Conservation (phyloP, 2,888 invertebrate genomes). For the Drosophila melanosoma region DNA sequence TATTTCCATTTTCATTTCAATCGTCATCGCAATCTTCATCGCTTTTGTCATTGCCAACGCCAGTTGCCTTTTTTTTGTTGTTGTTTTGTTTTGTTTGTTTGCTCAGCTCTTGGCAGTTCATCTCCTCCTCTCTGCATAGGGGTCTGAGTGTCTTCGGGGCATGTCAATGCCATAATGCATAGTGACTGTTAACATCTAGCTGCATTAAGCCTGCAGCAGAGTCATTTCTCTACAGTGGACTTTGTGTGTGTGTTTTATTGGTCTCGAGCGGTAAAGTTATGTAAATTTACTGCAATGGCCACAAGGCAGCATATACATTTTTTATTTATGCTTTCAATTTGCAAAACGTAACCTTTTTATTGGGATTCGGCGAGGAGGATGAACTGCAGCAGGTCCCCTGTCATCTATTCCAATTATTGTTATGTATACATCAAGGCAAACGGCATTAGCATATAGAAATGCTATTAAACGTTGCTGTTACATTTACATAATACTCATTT, state of each 20-base stretch:
- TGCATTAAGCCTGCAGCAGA: conserved; percentile 31
- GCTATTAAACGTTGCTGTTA: conserved; percentile 42
- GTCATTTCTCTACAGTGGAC: neutral
- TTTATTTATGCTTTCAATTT: conserved; percentile 67
- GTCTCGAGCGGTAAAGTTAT: conserved; percentile 25
- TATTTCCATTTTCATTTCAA: conserved; percentile 22
- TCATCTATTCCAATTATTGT: neutral
- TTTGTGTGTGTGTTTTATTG: conserved; percentile 22
- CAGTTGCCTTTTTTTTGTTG: conserved; percentile 35
- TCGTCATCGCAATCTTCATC: conserved; percentile 1
- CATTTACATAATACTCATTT: conserved; percentile 65
- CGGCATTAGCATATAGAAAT: conserved; percentile 16
- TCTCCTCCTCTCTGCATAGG: neutral
- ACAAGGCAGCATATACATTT: conserved; percentile 35
- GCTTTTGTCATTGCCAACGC: conserved; percentile 4
- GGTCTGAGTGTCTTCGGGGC: conserved; percentile 13
- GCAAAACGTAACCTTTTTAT: conserved; percentile 48
- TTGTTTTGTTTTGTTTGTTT: conserved; percentile 36
- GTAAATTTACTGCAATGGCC: conserved; percentile 41
- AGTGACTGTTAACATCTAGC: conserved; percentile 25
- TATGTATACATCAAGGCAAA: conserved; percentile 8
- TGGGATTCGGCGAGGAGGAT: conserved; percentile 23
- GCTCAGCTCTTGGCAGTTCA: conserved; percentile 22
- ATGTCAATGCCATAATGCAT: conserved; percentile 25
- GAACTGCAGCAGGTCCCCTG: conserved; percentile 19